These are phyloP conservation scores for Blastobasis lacticolella DNA, from an alignment of 2,888 invertebrate genomes.

Conservation along the genomic window DNA sequence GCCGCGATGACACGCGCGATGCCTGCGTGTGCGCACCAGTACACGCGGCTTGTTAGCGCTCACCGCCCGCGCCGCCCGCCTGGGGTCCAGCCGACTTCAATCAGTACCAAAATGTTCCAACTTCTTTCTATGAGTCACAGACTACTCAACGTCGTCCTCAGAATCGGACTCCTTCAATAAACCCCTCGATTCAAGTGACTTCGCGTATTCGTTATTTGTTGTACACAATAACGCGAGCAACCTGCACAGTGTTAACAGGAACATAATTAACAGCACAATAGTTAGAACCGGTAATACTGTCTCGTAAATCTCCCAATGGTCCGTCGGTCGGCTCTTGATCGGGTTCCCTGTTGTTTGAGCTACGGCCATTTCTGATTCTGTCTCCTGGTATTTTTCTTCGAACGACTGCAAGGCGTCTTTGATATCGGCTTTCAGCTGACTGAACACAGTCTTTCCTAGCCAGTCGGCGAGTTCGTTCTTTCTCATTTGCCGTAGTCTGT, in stretches of 20 bases:
- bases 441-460: constrained; percentile 73
- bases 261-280: too few species aligned
- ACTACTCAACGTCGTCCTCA: constrained; percentile 25
- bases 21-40: constrained; percentile 40
- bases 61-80: constrained; percentile 26
- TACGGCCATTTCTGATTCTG: too few species aligned
- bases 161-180: constrained; percentile 15
- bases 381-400: constrained; percentile 19
- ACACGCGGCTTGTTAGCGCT: constrained; percentile 16
- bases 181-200: constrained; percentile 8
- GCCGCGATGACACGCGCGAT: constrained; percentile 58
- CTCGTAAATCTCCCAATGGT: too few species aligned
- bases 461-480: constrained; percentile 74
- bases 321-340: too few species aligned
- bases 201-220: too few species aligned
- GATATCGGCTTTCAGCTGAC: constrained; percentile 66
- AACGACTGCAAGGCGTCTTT: constrained; percentile 31
- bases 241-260: too few species aligned
- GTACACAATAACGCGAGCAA: too few species aligned
- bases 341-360: too few species aligned
- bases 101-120: constrained; percentile 16
- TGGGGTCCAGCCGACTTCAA: background rate
- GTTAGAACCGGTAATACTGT: too few species aligned
- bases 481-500: constrained; percentile 74
- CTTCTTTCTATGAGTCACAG: constrained; percentile 27